Base-by-base conservation (phyloP, 2,888 invertebrate genomes). In the Trichopoda pennipes region DNA sequence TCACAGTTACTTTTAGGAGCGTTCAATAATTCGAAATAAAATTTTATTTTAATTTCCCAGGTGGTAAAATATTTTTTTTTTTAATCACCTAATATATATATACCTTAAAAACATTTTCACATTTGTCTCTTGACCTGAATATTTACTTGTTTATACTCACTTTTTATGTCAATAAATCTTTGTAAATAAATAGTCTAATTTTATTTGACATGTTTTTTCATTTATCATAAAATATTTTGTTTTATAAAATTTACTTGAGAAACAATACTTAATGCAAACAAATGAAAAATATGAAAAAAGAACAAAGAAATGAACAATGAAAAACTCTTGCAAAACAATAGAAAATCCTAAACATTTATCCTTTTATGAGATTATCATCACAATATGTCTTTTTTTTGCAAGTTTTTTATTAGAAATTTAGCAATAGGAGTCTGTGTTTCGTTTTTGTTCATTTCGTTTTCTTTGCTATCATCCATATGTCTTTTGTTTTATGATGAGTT, bases 311-410 rank as follows among this genome's bases (percentile, higher is more conserved):
- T 28, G 9, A 66, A 44, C 14, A 38, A 73, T 12, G 14, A 61
- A 68, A 61, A 7, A 12, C 47, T 64, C 16, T 58, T 19, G 58
- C 14, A 19, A 80, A 60, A 70, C 58, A 72, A 72, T 58, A 44
- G 58, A 38, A 47, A 69, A 63, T 80, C 68, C 68, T 35, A 21
- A 70, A n/a, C 38, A 70, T 80, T 80, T 75, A 80, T 80, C 38
- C 70, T 76, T 80, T 80, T 60, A 4, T 70, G 47, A 23, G 66
- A 75, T 72, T 81, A 81, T 56, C 55, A 56, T 61, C 61, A 68
- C 42, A 81, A 68, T 68, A 53, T 58, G 7, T 55, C 63, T 55
- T 63, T 35, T 55, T 49, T 55, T 28, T 28, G 28, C 28, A 28
- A 28, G 28, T 28, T 28, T 28, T 69, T 69, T 73, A 66, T 68